phyloP scores from a whole-genome alignment of 2,797 vertebrate genomes.

The Linurgus olivaceus region DNA sequence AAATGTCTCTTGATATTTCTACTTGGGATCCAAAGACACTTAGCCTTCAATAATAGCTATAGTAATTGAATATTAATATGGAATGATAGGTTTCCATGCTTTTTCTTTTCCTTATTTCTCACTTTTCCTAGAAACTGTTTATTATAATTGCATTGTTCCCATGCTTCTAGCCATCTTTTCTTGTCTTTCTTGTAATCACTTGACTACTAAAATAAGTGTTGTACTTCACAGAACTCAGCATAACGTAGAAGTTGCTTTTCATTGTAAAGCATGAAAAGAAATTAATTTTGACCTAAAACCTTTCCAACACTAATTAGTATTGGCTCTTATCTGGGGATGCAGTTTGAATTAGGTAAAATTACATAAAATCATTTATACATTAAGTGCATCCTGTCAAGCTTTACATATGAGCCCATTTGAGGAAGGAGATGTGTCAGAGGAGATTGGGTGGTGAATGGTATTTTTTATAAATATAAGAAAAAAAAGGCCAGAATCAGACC shows the following conservation, averaged over 20 bases:
- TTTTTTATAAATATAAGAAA: neutral
- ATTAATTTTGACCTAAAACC: neutral
- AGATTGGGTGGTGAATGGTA: neutral
- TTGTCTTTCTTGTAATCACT: neutral
- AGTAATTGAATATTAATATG: neutral
- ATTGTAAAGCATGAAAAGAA: neutral
- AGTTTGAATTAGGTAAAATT: neutral
- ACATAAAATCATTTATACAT: neutral
- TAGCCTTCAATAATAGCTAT: neutral
- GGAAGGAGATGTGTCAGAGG: fast-evolving
- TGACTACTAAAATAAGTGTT: neutral
- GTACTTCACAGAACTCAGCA: neutral
- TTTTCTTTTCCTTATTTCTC: neutral
- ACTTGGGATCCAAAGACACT: neutral
- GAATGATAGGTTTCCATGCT: neutral
- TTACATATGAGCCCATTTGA: neutral
- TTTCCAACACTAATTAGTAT: neutral
- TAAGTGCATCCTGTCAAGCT: neutral
- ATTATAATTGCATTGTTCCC: neutral
- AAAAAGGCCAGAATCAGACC: neutral
- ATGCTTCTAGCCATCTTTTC: neutral
- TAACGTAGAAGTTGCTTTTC: neutral
- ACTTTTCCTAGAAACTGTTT: neutral
- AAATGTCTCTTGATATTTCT: neutral
- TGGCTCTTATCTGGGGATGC: neutral